phyloP scores from a whole-genome alignment of 2,888 invertebrate genomes.

The Calameuta filiformis region DNA sequence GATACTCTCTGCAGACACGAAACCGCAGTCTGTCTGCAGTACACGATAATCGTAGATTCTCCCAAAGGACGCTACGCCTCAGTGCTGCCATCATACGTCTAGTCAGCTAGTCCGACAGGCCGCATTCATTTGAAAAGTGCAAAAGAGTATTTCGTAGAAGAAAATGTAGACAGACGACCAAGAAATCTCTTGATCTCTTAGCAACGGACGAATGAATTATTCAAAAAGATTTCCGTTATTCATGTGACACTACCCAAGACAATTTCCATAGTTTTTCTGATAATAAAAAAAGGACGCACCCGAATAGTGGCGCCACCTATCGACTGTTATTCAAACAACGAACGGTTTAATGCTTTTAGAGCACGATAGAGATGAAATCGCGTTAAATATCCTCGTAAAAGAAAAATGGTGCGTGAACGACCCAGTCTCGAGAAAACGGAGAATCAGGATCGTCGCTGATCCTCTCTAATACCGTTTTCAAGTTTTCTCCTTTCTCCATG shows the following conservation, averaged over 20 bases:
- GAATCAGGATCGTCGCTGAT: background rate
- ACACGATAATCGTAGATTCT: background rate
- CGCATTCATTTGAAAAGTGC: background rate
- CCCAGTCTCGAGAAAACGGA: background rate
- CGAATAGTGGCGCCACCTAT: background rate
- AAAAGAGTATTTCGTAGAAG: background rate
- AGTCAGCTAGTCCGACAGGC: background rate
- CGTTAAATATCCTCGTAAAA: background rate
- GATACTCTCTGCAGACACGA: background rate
- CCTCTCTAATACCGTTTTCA: background rate
- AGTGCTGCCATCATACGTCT: background rate
- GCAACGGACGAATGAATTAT: background rate
- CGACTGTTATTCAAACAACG: background rate
- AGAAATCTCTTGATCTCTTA: background rate
- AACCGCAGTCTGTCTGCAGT: background rate
- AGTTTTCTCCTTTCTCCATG: background rate
- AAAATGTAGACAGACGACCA: background rate
- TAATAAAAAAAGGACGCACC: background rate
- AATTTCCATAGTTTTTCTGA: background rate
- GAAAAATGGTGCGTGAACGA: background rate
- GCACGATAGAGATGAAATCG: background rate
- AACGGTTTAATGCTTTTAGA: background rate
- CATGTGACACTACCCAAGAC: background rate
- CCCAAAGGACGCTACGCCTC: background rate
- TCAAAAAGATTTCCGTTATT: background rate